Evolutionary conservation across 2,888 invertebrate species (phyloP).

Genomic region (Netelia melanura): DNA sequence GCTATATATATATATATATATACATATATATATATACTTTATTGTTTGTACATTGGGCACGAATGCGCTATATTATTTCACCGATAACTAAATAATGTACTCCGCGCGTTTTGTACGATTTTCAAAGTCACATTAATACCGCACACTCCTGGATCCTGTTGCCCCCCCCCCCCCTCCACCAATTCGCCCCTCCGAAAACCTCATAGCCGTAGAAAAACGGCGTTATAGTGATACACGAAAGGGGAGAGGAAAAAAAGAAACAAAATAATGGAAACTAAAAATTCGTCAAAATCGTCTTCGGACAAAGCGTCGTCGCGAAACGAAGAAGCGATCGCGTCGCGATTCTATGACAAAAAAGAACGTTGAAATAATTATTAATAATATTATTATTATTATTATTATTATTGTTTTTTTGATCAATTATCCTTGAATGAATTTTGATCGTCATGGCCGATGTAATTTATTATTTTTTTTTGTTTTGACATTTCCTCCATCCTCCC

Average conservation of each 20-base stretch:
- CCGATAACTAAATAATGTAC: conserved; percentile 74
- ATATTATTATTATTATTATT: conserved; percentile 6
- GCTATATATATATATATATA: conserved; percentile 62
- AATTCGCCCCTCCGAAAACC: not conserved
- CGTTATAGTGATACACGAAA: conserved; percentile 37
- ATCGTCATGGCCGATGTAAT: conserved; percentile 7
- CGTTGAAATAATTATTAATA: too few species aligned
- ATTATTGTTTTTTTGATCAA: conserved; percentile 10
- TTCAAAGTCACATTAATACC: conserved; percentile 76
- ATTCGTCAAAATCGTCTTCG: not conserved
- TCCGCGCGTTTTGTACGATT: conserved; percentile 78
- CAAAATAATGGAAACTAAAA: not conserved
- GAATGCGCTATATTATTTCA: conserved; percentile 80
- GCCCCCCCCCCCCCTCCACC: conserved; percentile 6
- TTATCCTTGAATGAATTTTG: conserved; percentile 24
- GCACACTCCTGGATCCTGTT: conserved; percentile 71
- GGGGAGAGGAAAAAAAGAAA: not conserved
- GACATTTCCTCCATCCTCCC: conserved; percentile 6
- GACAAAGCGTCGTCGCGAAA: too few species aligned
- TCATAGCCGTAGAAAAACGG: conserved; percentile 45
- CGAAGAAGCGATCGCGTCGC: too few species aligned
- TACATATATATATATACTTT: conserved; percentile 69
- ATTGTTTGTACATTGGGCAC: conserved; percentile 82
- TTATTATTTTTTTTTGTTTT: not conserved
- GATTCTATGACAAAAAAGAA: too few species aligned